Evolutionary conservation across 1,140 invertebrate species (phyloP).

Genomic region (Caenorhabditis brenneri): DNA sequence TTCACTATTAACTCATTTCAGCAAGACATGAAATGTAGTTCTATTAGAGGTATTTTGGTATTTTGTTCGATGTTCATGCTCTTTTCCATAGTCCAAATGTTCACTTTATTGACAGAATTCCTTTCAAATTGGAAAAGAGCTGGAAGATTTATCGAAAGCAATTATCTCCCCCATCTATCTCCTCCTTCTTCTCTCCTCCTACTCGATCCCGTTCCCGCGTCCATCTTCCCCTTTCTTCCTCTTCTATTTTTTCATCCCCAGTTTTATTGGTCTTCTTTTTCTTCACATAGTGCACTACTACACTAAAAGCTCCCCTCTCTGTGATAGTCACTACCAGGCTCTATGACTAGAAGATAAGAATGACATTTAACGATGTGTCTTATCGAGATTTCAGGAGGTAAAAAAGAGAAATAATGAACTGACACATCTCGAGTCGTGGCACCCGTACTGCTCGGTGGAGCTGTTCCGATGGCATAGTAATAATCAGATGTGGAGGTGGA

Average conservation of each 20-base stretch:
- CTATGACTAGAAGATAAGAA: neutral
- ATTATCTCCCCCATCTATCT: slow-evolving; percentile 24
- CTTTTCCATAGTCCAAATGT: neutral
- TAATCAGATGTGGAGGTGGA: slow-evolving; percentile 45
- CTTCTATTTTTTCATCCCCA: neutral
- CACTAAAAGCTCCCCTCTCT: slow-evolving; percentile 5
- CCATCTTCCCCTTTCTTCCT: neutral
- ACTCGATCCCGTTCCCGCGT: neutral
- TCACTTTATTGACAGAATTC: neutral
- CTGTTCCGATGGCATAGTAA: slow-evolving; percentile 46
- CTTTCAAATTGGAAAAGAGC: neutral
- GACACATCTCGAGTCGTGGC: slow-evolving; percentile 38
- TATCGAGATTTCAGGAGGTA: neutral
- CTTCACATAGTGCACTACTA: slow-evolving; percentile 10
- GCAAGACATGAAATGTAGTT: too few relatives aligned
- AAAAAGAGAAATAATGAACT: neutral
- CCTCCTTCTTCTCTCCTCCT: neutral
- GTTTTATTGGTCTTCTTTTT: slow-evolving; percentile 2
- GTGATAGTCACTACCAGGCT: slow-evolving; percentile 39
- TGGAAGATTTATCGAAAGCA: slow-evolving; percentile 35
- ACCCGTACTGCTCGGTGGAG: slow-evolving; percentile 12
- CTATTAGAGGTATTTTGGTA: too few relatives aligned
- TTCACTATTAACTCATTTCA: too few relatives aligned
- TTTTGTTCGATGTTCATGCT: too few relatives aligned
- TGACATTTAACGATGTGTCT: neutral